phyloP scores from a whole-genome alignment of 2,113 vertebrate genomes.

The Hirundichthys speculiger region DNA sequence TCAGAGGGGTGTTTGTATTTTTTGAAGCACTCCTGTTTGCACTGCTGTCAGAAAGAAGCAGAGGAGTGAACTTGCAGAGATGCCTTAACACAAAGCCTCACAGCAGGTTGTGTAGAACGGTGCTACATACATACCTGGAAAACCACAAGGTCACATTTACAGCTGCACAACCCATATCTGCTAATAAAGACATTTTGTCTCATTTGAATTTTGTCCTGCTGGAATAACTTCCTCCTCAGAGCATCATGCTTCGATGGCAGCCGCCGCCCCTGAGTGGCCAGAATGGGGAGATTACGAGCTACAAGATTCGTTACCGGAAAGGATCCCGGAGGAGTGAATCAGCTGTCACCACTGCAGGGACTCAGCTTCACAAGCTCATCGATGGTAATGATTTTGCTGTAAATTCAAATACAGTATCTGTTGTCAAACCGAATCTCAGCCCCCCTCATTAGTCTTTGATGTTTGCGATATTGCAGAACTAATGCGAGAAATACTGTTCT shows the following conservation, averaged over 20 bases:
- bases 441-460: too few species aligned
- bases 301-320: slow-evolving; percentile 97
- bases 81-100: not conserved
- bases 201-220: not conserved
- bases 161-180: slow-evolving; percentile 6
- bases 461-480: too few species aligned
- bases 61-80: slow-evolving; percentile 5
- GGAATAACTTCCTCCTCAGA: slow-evolving; percentile 71
- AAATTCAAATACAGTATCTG: not conserved
- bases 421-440: too few species aligned
- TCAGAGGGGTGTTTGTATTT: slow-evolving; percentile 42
- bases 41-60: not conserved
- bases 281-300: slow-evolving; percentile 91
- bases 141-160: slow-evolving; percentile 32
- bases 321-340: slow-evolving; percentile 91
- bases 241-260: slow-evolving; percentile 94
- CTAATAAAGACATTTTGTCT: slow-evolving; percentile 13
- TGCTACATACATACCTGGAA: slow-evolving; percentile 19
- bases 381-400: slow-evolving; percentile 82
- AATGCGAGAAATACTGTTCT: too few species aligned
- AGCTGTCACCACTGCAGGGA: slow-evolving; percentile 86
- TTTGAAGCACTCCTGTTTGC: slow-evolving; percentile 9
- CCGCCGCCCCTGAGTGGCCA: slow-evolving; percentile 88
- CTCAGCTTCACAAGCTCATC: slow-evolving; percentile 89
- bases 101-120: not conserved